phyloP scores from a whole-genome alignment of 2,888 invertebrate species.

The Leptopilina syphax region DNA sequence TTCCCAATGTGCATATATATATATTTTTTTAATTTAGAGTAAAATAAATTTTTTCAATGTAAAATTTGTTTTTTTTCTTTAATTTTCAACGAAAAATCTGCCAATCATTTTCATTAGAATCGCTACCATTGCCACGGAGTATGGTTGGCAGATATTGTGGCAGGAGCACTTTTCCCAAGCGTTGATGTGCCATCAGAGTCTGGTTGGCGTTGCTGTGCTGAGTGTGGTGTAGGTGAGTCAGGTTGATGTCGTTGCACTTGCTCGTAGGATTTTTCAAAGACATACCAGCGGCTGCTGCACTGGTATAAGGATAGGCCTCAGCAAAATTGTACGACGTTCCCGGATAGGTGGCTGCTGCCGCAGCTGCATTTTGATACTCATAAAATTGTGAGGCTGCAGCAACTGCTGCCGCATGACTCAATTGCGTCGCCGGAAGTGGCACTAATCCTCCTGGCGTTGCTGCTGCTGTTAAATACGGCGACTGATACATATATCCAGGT shows the following conservation, averaged over 20 bases:
- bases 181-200: slow-evolving; percentile 68
- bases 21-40: too few relatives aligned
- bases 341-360: slow-evolving; percentile 84
- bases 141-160: slow-evolving; percentile 72
- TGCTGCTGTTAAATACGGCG: slow-evolving; percentile 83
- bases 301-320: slow-evolving; percentile 83
- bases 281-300: slow-evolving; percentile 82
- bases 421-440: slow-evolving; percentile 80
- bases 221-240: slow-evolving; percentile 61
- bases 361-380: slow-evolving; percentile 88
- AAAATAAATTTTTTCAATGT: too few relatives aligned
- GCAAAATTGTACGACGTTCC: slow-evolving; percentile 87
- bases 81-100: background rate
- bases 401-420: slow-evolving; percentile 86
- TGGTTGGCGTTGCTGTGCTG: slow-evolving; percentile 61
- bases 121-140: slow-evolving; percentile 74
- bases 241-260: slow-evolving; percentile 67
- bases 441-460: slow-evolving; percentile 83
- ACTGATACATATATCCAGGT: slow-evolving; percentile 87
- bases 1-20: too few relatives aligned
- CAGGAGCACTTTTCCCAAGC: slow-evolving; percentile 68
- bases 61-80: too few relatives aligned
- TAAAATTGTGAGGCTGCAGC: slow-evolving; percentile 90
- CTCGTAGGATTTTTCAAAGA: slow-evolving; percentile 68
- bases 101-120: slow-evolving; percentile 47